A percentile compares a stretch with the other conserved stretches of the same genome.
Evolutionary conservation across 2,113 vertebrate species (phyloP).

Genomic region (Bambusicola thoracicus): DNA sequence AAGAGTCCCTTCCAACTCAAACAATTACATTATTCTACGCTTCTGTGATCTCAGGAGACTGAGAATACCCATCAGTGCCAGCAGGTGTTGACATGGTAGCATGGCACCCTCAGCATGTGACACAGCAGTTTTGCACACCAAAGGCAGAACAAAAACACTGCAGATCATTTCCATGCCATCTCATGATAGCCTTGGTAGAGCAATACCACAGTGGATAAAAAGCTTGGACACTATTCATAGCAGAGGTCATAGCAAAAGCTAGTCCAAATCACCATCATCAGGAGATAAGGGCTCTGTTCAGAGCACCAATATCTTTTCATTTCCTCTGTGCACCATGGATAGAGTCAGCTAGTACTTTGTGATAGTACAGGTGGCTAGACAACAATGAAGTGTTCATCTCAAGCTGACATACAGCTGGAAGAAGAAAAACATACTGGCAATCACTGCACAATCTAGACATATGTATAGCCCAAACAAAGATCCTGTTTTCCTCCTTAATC

Average conservation of each 20-base stretch:
- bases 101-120: background rate
- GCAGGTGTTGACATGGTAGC: accelerated
- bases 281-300: conserved; percentile 1
- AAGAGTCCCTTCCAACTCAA: too few species aligned
- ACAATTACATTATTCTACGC: too few species aligned
- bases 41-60: background rate
- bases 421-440: conserved; percentile 57
- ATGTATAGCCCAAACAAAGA: conserved; percentile 54
- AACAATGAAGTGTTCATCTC: conserved; percentile 9
- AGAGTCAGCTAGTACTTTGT: conserved; percentile 13
- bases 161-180: background rate
- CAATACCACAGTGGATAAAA: background rate
- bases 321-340: conserved; percentile 31
- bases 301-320: conserved; percentile 21
- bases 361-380: conserved; percentile 19
- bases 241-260: conserved; percentile 24
- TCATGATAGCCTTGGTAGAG: background rate
- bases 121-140: accelerated
- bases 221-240: background rate
- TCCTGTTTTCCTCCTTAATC: conserved; percentile 53
- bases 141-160: background rate
- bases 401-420: background rate
- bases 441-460: conserved; percentile 30
- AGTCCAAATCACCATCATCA: conserved; percentile 46
- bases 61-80: background rate